These are phyloP conservation scores for Garra rufa DNA, from an alignment of 2,113 vertebrate genomes.

Conservation along the genomic window DNA sequence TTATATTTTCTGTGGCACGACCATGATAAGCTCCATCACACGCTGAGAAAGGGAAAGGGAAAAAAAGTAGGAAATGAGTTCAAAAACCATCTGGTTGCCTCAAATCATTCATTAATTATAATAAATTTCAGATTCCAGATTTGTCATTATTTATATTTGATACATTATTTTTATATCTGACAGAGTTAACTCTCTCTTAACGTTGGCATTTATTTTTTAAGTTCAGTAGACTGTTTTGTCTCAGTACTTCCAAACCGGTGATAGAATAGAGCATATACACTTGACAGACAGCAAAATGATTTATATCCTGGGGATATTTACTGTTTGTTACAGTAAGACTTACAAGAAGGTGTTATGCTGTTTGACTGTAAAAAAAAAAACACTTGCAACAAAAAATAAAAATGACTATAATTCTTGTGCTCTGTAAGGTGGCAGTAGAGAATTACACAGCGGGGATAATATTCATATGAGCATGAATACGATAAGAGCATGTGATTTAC, in stretches of 20 bases:
- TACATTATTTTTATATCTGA: neutral
- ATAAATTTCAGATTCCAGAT: neutral
- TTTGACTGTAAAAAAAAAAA: neutral
- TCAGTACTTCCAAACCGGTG: neutral
- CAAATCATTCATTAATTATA: neutral
- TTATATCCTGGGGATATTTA: slow-evolving; percentile 19
- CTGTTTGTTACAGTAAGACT: neutral
- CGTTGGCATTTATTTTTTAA: neutral
- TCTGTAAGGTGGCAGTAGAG: neutral
- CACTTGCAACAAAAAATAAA: neutral
- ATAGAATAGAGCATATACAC: neutral
- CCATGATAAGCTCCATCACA: neutral
- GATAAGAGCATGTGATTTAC: slow-evolving; percentile 6
- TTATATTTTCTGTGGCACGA: neutral
- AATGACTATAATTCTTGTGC: neutral
- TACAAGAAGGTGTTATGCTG: neutral
- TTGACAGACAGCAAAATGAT: neutral
- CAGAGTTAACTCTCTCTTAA: neutral
- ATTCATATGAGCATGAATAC: slow-evolving; percentile 19
- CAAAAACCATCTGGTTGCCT: neutral
- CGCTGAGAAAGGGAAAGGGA: neutral
- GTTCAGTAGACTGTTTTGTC: neutral
- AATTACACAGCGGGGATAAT: neutral
- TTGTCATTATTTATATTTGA: neutral
- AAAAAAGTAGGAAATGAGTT: neutral